Evolutionary conservation across 35 echinoderm and acorn worm species (phyloP).

Genomic region (Apostichopus californicus): DNA sequence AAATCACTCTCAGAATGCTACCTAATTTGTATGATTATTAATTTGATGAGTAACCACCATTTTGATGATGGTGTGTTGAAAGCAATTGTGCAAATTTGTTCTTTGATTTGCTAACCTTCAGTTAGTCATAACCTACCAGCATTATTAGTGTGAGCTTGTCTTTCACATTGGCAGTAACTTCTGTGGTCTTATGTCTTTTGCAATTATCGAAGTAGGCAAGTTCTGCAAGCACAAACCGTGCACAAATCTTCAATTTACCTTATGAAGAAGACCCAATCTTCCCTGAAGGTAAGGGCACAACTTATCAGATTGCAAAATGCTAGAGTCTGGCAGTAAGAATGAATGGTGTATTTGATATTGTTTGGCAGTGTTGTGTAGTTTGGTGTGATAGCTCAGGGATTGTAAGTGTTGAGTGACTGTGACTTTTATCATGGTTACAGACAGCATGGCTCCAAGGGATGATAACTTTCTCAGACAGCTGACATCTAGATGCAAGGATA

Average conservation of each 20-base stretch:
- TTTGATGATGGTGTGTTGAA: neutral
- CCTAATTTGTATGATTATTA: neutral
- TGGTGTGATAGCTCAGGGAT: no score
- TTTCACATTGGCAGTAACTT: neutral
- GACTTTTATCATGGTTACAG: slow-evolving; percentile 26
- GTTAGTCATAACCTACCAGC: neutral
- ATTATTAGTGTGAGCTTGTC: neutral
- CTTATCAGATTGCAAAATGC: neutral
- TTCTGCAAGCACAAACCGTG: neutral
- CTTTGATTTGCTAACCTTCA: neutral
- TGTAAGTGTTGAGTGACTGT: slow-evolving; percentile 21
- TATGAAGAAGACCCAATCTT: neutral
- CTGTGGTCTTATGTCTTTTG: neutral
- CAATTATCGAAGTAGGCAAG: slow-evolving; percentile 13
- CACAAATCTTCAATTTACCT: neutral
- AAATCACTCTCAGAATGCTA: neutral
- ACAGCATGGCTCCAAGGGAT: slow-evolving; percentile 36
- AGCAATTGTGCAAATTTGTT: neutral
- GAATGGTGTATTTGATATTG: neutral
- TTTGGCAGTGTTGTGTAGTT: neutral
- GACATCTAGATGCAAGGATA: neutral
- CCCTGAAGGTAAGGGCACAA: neutral
- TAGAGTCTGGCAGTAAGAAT: neutral
- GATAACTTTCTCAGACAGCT: neutral
- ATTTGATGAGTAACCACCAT: neutral